phyloP scores from a whole-genome alignment of 2,888 invertebrate genomes.

The Crepidodera aurea region DNA sequence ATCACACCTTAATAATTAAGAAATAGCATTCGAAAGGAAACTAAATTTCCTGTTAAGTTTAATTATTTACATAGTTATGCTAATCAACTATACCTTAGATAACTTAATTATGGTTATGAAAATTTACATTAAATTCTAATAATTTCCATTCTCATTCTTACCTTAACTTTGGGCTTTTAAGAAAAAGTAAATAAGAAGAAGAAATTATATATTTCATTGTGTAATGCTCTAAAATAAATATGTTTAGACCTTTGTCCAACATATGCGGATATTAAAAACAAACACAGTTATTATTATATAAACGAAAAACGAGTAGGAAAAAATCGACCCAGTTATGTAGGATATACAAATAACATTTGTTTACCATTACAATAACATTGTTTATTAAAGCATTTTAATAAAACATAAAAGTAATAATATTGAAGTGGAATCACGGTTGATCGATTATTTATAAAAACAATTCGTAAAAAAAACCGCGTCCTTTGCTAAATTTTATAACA shows the following conservation, averaged over 20 bases:
- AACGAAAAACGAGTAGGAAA: too few species aligned
- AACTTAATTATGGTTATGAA: neutral
- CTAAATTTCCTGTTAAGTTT: constrained; percentile 3
- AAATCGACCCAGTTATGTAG: neutral
- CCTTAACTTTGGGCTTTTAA: too few species aligned
- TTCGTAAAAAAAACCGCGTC: constrained; percentile 16
- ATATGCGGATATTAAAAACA: too few species aligned
- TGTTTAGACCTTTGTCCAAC: too few species aligned
- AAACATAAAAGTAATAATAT: constrained; percentile 14
- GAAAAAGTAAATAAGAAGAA: too few species aligned
- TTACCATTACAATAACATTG: constrained; percentile 17
- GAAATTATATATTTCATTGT: too few species aligned
- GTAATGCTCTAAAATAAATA: too few species aligned
- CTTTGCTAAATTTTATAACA: constrained; percentile 23
- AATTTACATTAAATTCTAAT: too few species aligned
- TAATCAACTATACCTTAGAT: neutral
- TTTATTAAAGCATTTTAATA: constrained; percentile 8
- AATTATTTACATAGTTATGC: constrained; percentile 2
- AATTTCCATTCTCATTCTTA: too few species aligned
- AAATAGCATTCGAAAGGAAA: constrained; percentile 6
- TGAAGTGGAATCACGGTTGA: constrained; percentile 21
- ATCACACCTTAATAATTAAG: constrained; percentile 6
- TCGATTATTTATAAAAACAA: constrained; percentile 22
- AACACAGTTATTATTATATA: too few species aligned
- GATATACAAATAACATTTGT: constrained; percentile 8